Evolutionary conservation across 2,888 invertebrate genomes (phyloP).

Genomic region (Cantharis rufa): DNA sequence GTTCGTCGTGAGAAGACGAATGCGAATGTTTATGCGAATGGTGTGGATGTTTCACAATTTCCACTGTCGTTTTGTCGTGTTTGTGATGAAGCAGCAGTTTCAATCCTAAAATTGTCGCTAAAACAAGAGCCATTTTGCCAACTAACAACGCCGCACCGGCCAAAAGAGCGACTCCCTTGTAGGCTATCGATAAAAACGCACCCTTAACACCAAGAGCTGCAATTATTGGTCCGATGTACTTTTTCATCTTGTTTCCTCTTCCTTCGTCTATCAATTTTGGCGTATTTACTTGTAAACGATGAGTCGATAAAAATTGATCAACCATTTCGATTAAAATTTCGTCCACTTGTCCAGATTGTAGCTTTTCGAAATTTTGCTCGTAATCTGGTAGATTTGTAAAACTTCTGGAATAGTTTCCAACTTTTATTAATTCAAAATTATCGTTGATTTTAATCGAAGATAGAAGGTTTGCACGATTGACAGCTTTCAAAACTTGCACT

Average conservation of each 20-base stretch:
- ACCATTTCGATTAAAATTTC: constrained; percentile 62
- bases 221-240: constrained; percentile 69
- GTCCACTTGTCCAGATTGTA: constrained; percentile 66
- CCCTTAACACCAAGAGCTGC: constrained; percentile 73
- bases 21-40: constrained; percentile 53
- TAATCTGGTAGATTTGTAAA: constrained; percentile 30
- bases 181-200: constrained; percentile 73
- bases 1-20: constrained; percentile 55
- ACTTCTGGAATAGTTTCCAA: constrained; percentile 28
- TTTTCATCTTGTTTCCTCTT: constrained; percentile 60
- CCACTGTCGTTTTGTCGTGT: constrained; percentile 77
- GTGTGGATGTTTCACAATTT: constrained; percentile 85
- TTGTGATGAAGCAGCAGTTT: constrained; percentile 74
- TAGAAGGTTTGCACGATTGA: constrained; percentile 67
- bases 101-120: constrained; percentile 78
- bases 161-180: constrained; percentile 74
- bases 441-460: constrained; percentile 66
- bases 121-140: constrained; percentile 80
- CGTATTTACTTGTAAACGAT: constrained; percentile 55
- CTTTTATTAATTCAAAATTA: constrained; percentile 62
- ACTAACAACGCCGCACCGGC: constrained; percentile 82
- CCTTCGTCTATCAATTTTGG: constrained; percentile 57
- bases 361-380: constrained; percentile 61
- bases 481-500: constrained; percentile 68
- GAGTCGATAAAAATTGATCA: constrained; percentile 64